Percentiles rank a stretch among this genome's conserved stretches.
phyloP scores from a whole-genome alignment of 37 sponge, comb jelly and placozoan genomes.

The Hormiphora californensis region DNA sequence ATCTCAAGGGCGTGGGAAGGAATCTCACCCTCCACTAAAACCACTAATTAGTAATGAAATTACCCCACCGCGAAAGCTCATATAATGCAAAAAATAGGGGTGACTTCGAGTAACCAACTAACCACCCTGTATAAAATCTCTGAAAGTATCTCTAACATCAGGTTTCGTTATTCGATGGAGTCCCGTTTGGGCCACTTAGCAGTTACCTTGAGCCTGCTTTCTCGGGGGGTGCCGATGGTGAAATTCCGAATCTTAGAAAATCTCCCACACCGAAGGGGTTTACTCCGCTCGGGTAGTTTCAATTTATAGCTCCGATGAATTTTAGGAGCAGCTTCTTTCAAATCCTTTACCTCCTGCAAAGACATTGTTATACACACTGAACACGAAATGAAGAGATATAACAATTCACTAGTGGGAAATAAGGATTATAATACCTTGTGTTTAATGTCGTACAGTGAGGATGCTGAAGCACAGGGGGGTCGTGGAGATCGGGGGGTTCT shows the following conservation, averaged over 20 bases:
- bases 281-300: background rate
- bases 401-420: background rate
- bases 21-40: no score
- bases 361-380: background rate
- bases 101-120: no score
- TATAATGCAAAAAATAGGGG: no score
- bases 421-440: background rate
- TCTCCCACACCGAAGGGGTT: no score
- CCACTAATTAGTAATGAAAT: no score
- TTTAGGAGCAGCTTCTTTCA: background rate
- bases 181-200: no score
- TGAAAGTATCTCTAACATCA: no score
- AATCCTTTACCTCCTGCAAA: background rate
- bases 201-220: slow-evolving; percentile 5
- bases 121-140: no score
- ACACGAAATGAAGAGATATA: background rate
- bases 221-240: background rate
- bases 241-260: slow-evolving; percentile 30
- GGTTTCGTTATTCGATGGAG: no score
- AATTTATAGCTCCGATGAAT: slow-evolving; percentile 10
- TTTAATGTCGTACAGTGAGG: slow-evolving; percentile 31
- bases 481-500: no score
- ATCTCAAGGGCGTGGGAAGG: no score
- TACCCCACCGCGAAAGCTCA: no score
- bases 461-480: slow-evolving; percentile 18